phyloP scores from a whole-genome alignment of 92 coral and sea anemone species.

The Chrysogorgia sp. region DNA sequence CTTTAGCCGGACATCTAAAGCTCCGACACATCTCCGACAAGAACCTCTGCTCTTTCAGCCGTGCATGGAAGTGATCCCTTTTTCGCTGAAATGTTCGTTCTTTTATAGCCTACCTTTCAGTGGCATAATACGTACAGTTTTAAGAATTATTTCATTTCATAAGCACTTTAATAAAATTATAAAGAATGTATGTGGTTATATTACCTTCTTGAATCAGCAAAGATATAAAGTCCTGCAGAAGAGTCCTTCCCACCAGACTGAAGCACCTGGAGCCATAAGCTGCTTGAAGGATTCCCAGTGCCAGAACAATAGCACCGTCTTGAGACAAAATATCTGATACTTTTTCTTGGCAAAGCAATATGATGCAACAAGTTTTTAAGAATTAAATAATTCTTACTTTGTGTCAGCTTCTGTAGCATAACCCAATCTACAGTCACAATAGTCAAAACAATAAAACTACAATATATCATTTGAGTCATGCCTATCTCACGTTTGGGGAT shows the following conservation, averaged over 20 bases:
- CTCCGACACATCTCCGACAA: too few relatives aligned
- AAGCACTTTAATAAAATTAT: not conserved
- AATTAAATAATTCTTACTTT: not conserved
- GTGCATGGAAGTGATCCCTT: too few relatives aligned
- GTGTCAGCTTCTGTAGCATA: not conserved
- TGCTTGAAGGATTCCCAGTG: conserved; percentile 4
- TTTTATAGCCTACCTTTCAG: too few relatives aligned
- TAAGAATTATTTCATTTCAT: not conserved
- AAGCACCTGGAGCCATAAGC: conserved; percentile 72
- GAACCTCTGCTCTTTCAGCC: too few relatives aligned
- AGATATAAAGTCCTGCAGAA: conserved; percentile 79
- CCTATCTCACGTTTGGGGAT: too few relatives aligned
- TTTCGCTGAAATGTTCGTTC: too few relatives aligned
- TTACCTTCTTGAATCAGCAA: conserved; percentile 90
- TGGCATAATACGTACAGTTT: not conserved
- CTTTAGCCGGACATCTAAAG: too few relatives aligned
- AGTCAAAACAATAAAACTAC: not conserved
- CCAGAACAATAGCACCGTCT: not conserved
- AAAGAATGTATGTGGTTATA: not conserved
- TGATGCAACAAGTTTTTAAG: not conserved
- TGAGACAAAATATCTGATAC: not conserved
- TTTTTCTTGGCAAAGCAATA: not conserved
- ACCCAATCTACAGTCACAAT: not conserved
- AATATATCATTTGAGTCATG: too few relatives aligned
- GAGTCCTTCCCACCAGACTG: conserved; percentile 76